These are phyloP conservation scores for Bombylius discolor DNA, from an alignment of 2,888 invertebrate genomes.

Conservation along the genomic window DNA sequence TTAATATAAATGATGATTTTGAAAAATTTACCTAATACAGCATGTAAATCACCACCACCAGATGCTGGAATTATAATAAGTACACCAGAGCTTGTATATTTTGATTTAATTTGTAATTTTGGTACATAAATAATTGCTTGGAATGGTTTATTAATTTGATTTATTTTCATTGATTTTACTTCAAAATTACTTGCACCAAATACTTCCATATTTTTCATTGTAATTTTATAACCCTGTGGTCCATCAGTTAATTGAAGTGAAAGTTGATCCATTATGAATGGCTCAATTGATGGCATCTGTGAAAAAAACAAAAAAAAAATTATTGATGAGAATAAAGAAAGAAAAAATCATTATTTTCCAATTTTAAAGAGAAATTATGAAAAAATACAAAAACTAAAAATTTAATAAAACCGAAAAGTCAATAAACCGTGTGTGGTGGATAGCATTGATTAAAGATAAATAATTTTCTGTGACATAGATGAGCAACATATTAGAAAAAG, in stretches of 20 bases:
- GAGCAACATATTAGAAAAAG: too few relatives aligned
- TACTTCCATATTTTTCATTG: slow-evolving; percentile 45
- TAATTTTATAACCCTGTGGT: slow-evolving; percentile 46
- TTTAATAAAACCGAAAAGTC: too few relatives aligned
- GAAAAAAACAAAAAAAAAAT: slow-evolving; percentile 5
- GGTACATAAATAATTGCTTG: slow-evolving; percentile 51
- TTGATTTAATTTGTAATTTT: slow-evolving; percentile 48
- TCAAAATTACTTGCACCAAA: slow-evolving; percentile 51
- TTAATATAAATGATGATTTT: too few relatives aligned
- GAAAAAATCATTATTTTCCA: too few relatives aligned
- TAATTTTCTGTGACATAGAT: too few relatives aligned
- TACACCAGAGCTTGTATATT: slow-evolving; percentile 55
- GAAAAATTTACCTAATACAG: slow-evolving; percentile 41
- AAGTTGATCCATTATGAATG: slow-evolving; percentile 48
- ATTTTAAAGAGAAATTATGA: too few relatives aligned
- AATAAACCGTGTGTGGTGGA: too few relatives aligned
- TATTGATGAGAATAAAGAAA: too few relatives aligned
- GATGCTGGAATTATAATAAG: slow-evolving; percentile 57
- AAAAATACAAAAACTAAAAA: too few relatives aligned
- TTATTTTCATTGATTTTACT: slow-evolving; percentile 43
- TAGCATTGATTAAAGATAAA: too few relatives aligned
- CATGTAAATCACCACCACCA: slow-evolving; percentile 56
- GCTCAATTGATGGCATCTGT: slow-evolving; percentile 50
- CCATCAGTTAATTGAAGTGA: slow-evolving; percentile 44
- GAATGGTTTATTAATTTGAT: slow-evolving; percentile 49